A percentile compares a stretch with the other conserved stretches of the same genome.
These are phyloP conservation scores for Scolanthus callimorphus DNA, from an alignment of 92 coral and sea anemone genomes.

Conservation along the genomic window DNA sequence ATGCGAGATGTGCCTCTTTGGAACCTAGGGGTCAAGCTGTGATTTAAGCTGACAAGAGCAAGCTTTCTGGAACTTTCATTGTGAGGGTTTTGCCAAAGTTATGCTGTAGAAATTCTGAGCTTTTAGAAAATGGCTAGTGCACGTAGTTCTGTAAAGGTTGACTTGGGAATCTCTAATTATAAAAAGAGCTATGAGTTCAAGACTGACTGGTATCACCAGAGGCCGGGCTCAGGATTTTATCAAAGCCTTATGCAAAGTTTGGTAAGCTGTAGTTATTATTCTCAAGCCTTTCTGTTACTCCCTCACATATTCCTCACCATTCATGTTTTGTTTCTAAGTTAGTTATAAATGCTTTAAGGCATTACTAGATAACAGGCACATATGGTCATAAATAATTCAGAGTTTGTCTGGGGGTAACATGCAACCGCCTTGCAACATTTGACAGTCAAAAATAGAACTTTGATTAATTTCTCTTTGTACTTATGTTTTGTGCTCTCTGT, in stretches of 20 bases:
- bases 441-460: no score
- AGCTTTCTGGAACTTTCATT: slow-evolving; percentile 33
- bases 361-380: no score
- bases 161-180: slow-evolving; percentile 29
- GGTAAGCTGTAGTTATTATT: slow-evolving; percentile 1
- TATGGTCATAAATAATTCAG: no score
- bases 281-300: background rate
- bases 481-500: no score
- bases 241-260: slow-evolving; percentile 19
- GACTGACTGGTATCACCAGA: slow-evolving; percentile 37
- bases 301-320: no score
- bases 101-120: no score
- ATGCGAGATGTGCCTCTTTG: slow-evolving; percentile 26
- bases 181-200: slow-evolving; percentile 38
- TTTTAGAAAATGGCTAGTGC: slow-evolving; percentile 28
- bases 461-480: no score
- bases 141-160: slow-evolving; percentile 29
- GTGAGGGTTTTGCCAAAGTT: slow-evolving; percentile 8
- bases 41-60: no score
- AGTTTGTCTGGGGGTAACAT: no score
- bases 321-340: background rate
- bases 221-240: slow-evolving; percentile 33
- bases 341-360: background rate
- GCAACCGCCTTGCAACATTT: no score
- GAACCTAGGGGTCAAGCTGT: slow-evolving; percentile 21